These are phyloP conservation scores for Orthonychiurus folsomi DNA, from an alignment of 2,888 invertebrate genomes.

Conservation along the genomic window DNA sequence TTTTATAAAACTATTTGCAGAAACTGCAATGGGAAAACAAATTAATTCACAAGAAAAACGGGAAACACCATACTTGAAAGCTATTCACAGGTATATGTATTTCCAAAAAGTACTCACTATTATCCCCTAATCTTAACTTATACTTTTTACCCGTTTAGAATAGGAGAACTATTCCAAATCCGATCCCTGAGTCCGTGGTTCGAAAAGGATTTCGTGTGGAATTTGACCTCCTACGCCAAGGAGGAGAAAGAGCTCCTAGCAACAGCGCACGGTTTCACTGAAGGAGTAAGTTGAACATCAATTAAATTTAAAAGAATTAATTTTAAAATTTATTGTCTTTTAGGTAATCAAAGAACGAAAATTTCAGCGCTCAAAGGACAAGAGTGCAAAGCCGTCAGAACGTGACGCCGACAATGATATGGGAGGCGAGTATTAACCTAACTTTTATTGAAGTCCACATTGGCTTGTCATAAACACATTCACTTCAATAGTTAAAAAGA, in stretches of 20 bases:
- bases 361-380: neutral
- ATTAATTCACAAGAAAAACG: constrained; percentile 4
- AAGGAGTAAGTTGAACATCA: constrained; percentile 43
- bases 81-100: constrained; percentile 50
- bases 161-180: constrained; percentile 24
- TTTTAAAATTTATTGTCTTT: no score
- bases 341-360: constrained; percentile 26
- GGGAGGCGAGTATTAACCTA: neutral
- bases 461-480: neutral
- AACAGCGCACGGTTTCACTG: constrained; percentile 55
- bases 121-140: no score
- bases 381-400: neutral
- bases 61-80: constrained; percentile 47
- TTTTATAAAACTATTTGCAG: neutral
- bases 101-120: constrained; percentile 5
- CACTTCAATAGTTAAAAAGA: constrained; percentile 4
- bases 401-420: neutral
- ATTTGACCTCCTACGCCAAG: constrained; percentile 52
- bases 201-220: constrained; percentile 51
- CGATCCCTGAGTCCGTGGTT: constrained; percentile 50
- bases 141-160: constrained; percentile 21
- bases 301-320: no score
- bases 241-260: constrained; percentile 51
- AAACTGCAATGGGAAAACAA: constrained; percentile 15
- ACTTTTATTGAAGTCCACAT: neutral